A percentile compares a stretch with the other conserved stretches of the same genome.
Evolutionary conservation across 2,797 vertebrate species (phyloP).

Genomic region (Enoplosus armatus): DNA sequence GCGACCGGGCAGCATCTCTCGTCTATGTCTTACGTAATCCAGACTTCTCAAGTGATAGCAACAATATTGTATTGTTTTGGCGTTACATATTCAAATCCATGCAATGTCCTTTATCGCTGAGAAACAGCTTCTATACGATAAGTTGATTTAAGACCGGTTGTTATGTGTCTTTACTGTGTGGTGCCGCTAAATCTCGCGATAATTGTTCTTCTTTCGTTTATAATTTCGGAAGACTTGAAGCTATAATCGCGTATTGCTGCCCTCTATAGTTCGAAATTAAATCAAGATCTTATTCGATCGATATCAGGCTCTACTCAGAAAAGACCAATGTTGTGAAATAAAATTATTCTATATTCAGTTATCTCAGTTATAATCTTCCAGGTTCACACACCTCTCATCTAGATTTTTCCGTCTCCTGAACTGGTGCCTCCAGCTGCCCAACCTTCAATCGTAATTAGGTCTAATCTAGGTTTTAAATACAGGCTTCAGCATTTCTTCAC

Average conservation of each 20-base stretch:
- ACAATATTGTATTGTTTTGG: accelerated
- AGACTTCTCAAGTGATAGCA: neutral
- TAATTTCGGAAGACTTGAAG: neutral
- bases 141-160: neutral
- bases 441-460: too few relatives aligned
- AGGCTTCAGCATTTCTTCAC: too few relatives aligned
- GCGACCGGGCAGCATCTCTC: neutral
- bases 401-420: neutral
- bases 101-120: accelerated
- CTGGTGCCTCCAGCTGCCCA: neutral
- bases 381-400: too few relatives aligned
- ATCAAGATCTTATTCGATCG: neutral
- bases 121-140: neutral
- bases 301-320: neutral
- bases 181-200: slow-evolving; percentile 63
- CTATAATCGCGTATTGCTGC: neutral
- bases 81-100: neutral
- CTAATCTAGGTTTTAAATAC: too few relatives aligned
- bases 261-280: neutral
- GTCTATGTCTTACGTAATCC: neutral
- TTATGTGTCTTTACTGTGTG: too few relatives aligned
- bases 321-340: neutral
- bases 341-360: too few relatives aligned
- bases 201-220: neutral
- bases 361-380: too few relatives aligned